phyloP scores from a whole-genome alignment of 2,888 invertebrate genomes.

The Quadriops clusia region DNA sequence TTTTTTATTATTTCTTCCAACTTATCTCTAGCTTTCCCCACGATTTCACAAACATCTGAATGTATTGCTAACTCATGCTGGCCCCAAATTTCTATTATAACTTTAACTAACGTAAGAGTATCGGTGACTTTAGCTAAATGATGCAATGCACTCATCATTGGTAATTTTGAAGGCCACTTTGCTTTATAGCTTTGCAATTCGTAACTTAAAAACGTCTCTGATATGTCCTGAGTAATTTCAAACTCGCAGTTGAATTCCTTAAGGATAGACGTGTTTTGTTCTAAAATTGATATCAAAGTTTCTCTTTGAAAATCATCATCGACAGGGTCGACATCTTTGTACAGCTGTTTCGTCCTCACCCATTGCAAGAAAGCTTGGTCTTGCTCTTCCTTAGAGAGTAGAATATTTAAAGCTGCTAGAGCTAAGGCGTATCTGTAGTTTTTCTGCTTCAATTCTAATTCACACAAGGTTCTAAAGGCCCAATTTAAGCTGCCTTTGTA shows the following conservation, averaged over 20 bases:
- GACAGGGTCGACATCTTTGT: constrained; percentile 12
- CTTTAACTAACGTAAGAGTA: constrained; percentile 15
- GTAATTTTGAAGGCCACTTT: constrained; percentile 24
- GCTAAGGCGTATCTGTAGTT: constrained; percentile 17
- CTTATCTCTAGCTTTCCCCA: constrained; percentile 14
- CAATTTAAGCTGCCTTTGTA: constrained; percentile 11
- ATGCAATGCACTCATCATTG: constrained; percentile 20
- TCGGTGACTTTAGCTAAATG: constrained; percentile 20
- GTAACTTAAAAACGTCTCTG: constrained; percentile 18
- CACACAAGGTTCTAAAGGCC: constrained; percentile 12
- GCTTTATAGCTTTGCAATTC: constrained; percentile 24
- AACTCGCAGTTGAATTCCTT: constrained; percentile 12
- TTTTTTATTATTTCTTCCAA: constrained; percentile 14
- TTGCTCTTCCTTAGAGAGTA: constrained; percentile 15
- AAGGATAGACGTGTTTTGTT: constrained; percentile 14
- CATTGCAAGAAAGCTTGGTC: constrained; percentile 18
- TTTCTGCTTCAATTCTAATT: constrained; percentile 12
- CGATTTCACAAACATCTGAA: constrained; percentile 15
- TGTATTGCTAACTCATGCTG: constrained; percentile 16
- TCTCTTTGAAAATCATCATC: constrained; percentile 17
- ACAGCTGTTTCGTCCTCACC: constrained; percentile 20
- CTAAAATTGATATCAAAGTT: constrained; percentile 20
- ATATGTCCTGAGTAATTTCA: constrained; percentile 13
- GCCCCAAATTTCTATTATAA: constrained; percentile 20
- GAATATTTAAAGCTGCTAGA: constrained; percentile 18